Conservation (phyloP, 2,113 vertebrate genomes). For the Gobius niger region DNA sequence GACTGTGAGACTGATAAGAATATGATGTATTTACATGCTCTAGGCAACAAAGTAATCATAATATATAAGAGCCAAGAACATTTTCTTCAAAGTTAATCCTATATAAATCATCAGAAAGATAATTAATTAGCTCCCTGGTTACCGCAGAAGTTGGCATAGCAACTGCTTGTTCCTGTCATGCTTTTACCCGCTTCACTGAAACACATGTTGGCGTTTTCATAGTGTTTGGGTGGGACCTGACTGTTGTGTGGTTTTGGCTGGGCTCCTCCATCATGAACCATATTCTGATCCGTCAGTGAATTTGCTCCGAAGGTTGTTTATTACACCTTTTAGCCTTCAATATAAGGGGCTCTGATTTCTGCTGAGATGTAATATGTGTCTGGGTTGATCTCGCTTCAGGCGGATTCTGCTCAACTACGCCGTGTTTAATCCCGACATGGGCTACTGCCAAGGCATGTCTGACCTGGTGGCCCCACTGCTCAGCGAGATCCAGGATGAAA, state of each 20-base stretch:
- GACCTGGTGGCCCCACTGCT: constrained; percentile 95
- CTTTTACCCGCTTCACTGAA: constrained; percentile 35
- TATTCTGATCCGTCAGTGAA: constrained; percentile 8
- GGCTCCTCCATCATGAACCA: constrained; percentile 1
- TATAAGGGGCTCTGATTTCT: constrained; percentile 8
- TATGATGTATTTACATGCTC: no score
- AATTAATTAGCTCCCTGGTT: constrained; percentile 61
- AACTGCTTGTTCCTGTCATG: constrained; percentile 40
- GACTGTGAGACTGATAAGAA: no score
- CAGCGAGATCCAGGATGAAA: constrained; percentile 92
- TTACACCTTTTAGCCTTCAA: constrained; percentile 5
- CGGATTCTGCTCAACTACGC: constrained; percentile 95
- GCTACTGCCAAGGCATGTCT: constrained; percentile 98
- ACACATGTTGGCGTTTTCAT: constrained; percentile 44
- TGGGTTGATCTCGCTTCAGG: constrained; percentile 67
- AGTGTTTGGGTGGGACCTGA: constrained; percentile 42
- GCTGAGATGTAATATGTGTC: constrained; percentile 29
- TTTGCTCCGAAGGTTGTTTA: not conserved
- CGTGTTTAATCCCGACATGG: constrained; percentile 87
- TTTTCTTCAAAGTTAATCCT: constrained; percentile 41
- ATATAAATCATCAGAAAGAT: constrained; percentile 13
- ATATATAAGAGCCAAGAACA: constrained; percentile 23
- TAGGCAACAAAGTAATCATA: no score
- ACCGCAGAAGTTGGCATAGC: constrained; percentile 53
- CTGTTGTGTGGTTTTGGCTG: constrained; percentile 37